phyloP scores from a whole-genome alignment of 30 jellyfish, hydroid and myxozoan genomes.

The Haliclystus octoradiatus region DNA sequence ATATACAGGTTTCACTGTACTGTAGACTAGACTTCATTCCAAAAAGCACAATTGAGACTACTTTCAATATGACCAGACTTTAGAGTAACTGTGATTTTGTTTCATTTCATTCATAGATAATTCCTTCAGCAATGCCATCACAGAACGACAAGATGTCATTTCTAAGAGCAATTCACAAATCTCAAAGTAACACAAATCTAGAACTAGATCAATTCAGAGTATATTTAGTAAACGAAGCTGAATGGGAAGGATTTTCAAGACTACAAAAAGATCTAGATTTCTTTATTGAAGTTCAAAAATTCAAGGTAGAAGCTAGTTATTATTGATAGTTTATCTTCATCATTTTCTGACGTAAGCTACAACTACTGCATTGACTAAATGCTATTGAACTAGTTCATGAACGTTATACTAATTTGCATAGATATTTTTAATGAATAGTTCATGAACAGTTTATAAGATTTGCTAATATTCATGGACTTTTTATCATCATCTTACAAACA shows the following conservation, averaged over 20 bases:
- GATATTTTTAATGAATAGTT: too few relatives aligned
- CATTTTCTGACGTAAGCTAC: too few relatives aligned
- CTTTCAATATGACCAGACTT: background rate
- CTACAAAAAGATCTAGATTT: slow-evolving; percentile 56
- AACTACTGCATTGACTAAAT: too few relatives aligned
- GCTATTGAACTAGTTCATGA: too few relatives aligned
- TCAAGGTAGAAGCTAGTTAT: too few relatives aligned
- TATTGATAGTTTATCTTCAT: too few relatives aligned
- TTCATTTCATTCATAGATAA: slow-evolving; percentile 19
- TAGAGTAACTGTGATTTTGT: background rate
- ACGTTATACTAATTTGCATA: too few relatives aligned
- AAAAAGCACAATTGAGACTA: background rate
- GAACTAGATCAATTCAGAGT: slow-evolving; percentile 35
- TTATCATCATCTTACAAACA: too few relatives aligned
- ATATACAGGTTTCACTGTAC: too few relatives aligned
- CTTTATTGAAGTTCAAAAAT: slow-evolving; percentile 63
- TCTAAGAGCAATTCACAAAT: slow-evolving; percentile 40
- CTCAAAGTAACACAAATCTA: slow-evolving; percentile 19
- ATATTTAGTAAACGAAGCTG: slow-evolving; percentile 37
- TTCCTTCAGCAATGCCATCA: slow-evolving; percentile 26
- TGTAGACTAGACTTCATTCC: too few relatives aligned
- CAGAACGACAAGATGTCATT: slow-evolving; percentile 51
- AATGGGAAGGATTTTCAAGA: slow-evolving; percentile 61
- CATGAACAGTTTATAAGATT: too few relatives aligned
- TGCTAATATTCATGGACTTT: too few relatives aligned